Evolutionary conservation across 2,797 vertebrate species (phyloP).

Genomic region (Phataginus tricuspis): DNA sequence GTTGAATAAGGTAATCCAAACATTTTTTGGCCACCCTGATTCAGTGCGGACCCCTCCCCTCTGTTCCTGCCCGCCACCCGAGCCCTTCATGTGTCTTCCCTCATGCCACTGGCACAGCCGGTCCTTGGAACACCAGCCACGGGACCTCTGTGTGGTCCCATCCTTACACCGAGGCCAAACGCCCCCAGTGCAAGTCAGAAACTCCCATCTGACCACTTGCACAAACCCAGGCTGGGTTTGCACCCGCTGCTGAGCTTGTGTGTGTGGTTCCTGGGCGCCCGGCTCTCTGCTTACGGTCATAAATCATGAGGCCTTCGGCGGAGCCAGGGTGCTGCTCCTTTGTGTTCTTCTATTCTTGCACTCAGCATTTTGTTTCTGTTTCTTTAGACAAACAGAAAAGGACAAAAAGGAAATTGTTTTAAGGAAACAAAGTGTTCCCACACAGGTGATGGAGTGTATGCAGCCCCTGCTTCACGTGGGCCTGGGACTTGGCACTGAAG

Average conservation of each 20-base stretch:
- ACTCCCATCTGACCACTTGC: fast-evolving
- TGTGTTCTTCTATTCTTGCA: constrained; percentile 58
- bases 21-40: constrained; percentile 46
- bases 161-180: not conserved
- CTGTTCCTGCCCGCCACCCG: not conserved
- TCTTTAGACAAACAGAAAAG: constrained; percentile 71
- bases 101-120: not conserved
- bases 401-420: constrained; percentile 57
- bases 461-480: constrained; percentile 77
- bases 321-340: constrained; percentile 75
- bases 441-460: not conserved
- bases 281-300: constrained; percentile 32
- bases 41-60: not conserved
- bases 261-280: constrained; percentile 10
- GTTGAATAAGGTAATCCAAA: not conserved
- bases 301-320: constrained; percentile 32
- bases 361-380: not conserved
- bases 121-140: not conserved
- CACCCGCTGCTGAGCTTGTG: constrained; percentile 54
- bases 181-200: not conserved
- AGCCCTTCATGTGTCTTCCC: fast-evolving
- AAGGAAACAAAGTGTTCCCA: constrained; percentile 62
- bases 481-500: constrained; percentile 64
- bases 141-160: not conserved
- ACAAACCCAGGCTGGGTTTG: not conserved